Percentiles rank a stretch among this genome's conserved stretches.
These are phyloP conservation scores for Adelges cooleyi DNA, from an alignment of 1,140 invertebrate genomes.

Conservation along the genomic window DNA sequence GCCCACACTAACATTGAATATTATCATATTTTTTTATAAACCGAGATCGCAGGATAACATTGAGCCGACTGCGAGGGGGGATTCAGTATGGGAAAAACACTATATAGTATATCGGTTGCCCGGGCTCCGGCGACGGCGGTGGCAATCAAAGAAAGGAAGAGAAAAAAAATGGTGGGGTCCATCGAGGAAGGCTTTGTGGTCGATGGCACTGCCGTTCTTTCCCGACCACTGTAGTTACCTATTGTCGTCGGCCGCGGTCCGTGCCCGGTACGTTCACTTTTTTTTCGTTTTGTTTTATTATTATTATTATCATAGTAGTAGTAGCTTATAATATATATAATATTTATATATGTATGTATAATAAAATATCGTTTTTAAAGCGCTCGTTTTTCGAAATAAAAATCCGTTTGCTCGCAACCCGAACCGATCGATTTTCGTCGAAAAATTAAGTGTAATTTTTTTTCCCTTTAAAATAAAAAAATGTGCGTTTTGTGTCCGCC, in stretches of 20 bases:
- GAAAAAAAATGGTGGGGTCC: slow-evolving; percentile 22
- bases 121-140: neutral
- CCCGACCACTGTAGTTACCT: slow-evolving; percentile 5
- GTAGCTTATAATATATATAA: too few relatives aligned
- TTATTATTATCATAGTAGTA: too few relatives aligned
- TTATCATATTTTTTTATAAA: too few relatives aligned
- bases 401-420: too few relatives aligned
- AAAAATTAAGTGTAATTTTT: too few relatives aligned
- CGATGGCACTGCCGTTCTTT: slow-evolving; percentile 21
- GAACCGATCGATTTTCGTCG: too few relatives aligned
- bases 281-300: neutral
- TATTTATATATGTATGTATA: too few relatives aligned
- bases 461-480: too few relatives aligned
- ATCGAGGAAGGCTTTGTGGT: slow-evolving; percentile 24
- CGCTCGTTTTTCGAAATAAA: neutral
- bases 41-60: too few relatives aligned
- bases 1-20: too few relatives aligned
- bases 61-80: neutral
- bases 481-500: neutral
- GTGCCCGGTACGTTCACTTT: slow-evolving; percentile 19
- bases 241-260: slow-evolving; percentile 27
- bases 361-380: neutral
- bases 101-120: neutral
- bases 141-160: slow-evolving; percentile 2
- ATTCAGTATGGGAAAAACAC: neutral